phyloP scores from a whole-genome alignment of 2,888 invertebrate genomes.

The Chloromyia formosa region DNA sequence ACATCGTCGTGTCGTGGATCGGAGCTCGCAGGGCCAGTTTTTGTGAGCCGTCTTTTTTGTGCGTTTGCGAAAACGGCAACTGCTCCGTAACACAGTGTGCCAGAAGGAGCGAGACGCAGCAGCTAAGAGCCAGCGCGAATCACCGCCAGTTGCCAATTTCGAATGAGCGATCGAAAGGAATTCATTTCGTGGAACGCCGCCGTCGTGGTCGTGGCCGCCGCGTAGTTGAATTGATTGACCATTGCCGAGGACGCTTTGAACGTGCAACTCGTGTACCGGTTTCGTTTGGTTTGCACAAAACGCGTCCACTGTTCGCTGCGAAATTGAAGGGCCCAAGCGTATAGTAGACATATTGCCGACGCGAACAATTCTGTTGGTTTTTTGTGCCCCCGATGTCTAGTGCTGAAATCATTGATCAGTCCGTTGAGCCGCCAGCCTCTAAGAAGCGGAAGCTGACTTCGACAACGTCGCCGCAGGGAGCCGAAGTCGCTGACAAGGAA shows the following conservation, averaged over 20 bases:
- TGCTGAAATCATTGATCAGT: constrained; percentile 90
- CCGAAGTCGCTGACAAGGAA: constrained; percentile 58
- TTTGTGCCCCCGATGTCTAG: constrained; percentile 87
- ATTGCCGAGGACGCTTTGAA: constrained; percentile 23
- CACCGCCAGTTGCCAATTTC: not conserved
- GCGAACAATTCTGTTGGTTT: constrained; percentile 60
- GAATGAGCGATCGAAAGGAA: constrained; percentile 39
- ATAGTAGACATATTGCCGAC: constrained; percentile 46
- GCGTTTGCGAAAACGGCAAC: not conserved
- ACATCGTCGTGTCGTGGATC: not conserved
- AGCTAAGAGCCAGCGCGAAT: not conserved
- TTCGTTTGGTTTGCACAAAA: constrained; percentile 15
- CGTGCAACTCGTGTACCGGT: not conserved
- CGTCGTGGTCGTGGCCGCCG: constrained; percentile 31
- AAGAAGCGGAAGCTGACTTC: constrained; percentile 87
- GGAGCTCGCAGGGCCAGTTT: constrained; percentile 14
- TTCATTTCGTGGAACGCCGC: constrained; percentile 26
- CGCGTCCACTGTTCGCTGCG: constrained; percentile 8
- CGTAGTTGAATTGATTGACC: constrained; percentile 26
- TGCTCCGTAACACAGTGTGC: too few relatives aligned
- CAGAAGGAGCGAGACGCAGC: too few relatives aligned
- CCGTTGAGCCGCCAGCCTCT: constrained; percentile 90
- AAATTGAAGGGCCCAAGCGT: constrained; percentile 30
- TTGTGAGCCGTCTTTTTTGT: not conserved
- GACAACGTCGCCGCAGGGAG: constrained; percentile 61